Evolutionary conservation across 2,797 vertebrate species (phyloP).

Genomic region (Graptemys geographica): DNA sequence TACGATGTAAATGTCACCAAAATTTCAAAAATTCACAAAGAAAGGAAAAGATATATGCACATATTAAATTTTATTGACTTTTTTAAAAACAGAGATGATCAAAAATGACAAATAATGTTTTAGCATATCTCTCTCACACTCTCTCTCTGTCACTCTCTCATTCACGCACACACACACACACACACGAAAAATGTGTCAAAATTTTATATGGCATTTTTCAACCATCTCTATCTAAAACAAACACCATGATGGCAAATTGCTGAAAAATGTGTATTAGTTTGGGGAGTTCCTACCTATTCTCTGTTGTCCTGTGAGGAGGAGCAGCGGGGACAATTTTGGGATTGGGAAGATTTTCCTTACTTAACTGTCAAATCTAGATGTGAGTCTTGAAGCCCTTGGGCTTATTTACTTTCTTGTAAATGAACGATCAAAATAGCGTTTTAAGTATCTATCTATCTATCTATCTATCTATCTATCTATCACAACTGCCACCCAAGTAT

Average conservation of each 20-base stretch:
- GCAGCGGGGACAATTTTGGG: neutral
- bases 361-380: neutral
- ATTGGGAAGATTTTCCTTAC: neutral
- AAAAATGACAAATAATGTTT: neutral
- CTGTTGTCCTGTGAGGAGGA: neutral
- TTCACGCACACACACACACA: neutral
- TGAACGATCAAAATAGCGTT: neutral
- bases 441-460: neutral
- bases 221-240: neutral
- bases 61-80: neutral
- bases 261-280: neutral
- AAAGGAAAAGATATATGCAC: neutral
- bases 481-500: neutral
- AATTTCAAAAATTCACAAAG: neutral
- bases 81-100: neutral
- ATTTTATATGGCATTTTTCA: neutral
- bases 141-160: too few relatives aligned
- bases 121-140: neutral
- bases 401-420: neutral
- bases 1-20: neutral
- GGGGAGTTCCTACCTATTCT: neutral
- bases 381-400: neutral
- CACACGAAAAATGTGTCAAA: neutral
- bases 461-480: neutral
- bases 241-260: neutral